Evolutionary conservation across 2,113 vertebrate species (phyloP).

Genomic region (Albula glossodonta): DNA sequence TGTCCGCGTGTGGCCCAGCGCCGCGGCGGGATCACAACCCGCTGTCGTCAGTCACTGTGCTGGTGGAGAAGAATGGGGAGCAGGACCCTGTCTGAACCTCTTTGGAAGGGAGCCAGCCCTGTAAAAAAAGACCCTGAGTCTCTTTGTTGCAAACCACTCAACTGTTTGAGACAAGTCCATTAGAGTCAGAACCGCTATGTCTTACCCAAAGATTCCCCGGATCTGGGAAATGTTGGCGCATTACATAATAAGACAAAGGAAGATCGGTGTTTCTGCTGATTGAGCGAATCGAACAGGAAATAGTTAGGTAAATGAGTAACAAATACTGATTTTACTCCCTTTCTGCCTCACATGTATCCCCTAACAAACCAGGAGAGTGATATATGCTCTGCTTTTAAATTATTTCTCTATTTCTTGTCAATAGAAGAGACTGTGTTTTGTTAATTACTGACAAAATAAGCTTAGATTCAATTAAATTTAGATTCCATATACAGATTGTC

Average conservation of each 20-base stretch:
- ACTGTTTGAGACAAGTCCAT: constrained; percentile 14
- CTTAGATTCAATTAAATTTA: too few relatives aligned
- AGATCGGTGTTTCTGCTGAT: neutral
- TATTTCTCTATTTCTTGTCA: too few relatives aligned
- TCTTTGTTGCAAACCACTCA: constrained; percentile 14
- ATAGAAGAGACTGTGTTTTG: too few relatives aligned
- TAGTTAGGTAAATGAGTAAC: neutral
- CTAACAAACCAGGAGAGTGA: too few relatives aligned
- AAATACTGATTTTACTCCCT: too few relatives aligned
- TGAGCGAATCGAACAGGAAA: neutral
- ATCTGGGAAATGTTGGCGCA: neutral
- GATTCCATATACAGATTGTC: too few relatives aligned
- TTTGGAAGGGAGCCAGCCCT: constrained; percentile 20
- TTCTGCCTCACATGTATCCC: too few relatives aligned
- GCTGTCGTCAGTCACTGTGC: neutral
- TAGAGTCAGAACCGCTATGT: neutral
- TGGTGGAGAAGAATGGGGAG: neutral
- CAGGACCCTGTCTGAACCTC: neutral
- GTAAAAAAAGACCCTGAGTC: neutral
- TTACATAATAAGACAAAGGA: neutral
- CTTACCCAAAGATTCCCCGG: neutral
- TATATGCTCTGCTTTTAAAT: too few relatives aligned
- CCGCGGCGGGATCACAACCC: neutral
- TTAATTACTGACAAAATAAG: too few relatives aligned
- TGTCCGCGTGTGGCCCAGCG: constrained; percentile 21